phyloP scores from a whole-genome alignment of 2,113 vertebrate genomes.

The Pangasianodon gigas region DNA sequence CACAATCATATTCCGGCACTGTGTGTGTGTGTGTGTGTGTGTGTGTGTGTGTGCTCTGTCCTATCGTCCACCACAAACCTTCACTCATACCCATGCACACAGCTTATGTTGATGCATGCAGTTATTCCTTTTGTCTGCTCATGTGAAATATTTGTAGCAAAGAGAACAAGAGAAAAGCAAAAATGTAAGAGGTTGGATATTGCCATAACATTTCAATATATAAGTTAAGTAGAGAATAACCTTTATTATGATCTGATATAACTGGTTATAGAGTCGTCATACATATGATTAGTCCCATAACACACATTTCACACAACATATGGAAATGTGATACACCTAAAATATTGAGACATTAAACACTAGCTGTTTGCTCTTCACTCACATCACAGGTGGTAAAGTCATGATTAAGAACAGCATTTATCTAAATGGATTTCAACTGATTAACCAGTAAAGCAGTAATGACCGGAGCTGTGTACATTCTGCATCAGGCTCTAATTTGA shows the following conservation, averaged over 20 bases:
- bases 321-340: background rate
- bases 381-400: conserved; percentile 17
- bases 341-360: background rate
- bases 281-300: background rate
- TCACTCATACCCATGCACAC: conserved; percentile 21
- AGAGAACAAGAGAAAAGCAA: background rate
- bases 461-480: conserved; percentile 51
- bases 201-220: background rate
- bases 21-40: conserved; percentile 36
- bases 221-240: background rate
- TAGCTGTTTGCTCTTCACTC: conserved; percentile 14
- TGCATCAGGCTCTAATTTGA: conserved; percentile 57
- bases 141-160: conserved; percentile 18
- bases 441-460: conserved; percentile 58
- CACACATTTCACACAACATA: background rate
- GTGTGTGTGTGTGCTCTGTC: conserved; percentile 32
- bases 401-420: conserved; percentile 55
- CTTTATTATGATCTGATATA: background rate
- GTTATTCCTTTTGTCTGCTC: conserved; percentile 20
- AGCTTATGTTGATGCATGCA: conserved; percentile 27
- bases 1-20: background rate
- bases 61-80: conserved; percentile 42
- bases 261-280: background rate
- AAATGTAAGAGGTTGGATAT: background rate
- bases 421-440: conserved; percentile 60